Evolutionary conservation across 2,797 vertebrate species (phyloP), one percentile per base, ranked within the genome.

Genomic region (Ficedula albicollis): DNA sequence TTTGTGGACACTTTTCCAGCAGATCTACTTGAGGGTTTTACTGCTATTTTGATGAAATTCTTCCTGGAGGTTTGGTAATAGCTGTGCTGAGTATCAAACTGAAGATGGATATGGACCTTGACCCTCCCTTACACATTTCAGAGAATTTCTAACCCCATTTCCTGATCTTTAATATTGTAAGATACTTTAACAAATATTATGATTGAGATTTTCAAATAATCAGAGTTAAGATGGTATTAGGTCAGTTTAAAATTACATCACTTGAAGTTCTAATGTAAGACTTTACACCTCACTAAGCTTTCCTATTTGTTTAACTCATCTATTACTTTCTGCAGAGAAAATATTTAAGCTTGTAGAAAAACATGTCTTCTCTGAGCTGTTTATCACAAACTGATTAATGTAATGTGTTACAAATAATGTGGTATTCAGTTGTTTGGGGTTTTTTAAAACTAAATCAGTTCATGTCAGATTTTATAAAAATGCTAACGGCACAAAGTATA

Each of bases 361-460:
- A 30, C 36, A 38, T 78, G 87, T 85, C 55, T 88, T 93, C 81
- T 95, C 77, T 94, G 90, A 79, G 55, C 68, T 84, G 52, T 93
- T 95, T 95, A 38, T 80, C 87, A 81, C 76, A 60, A 93, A 69
- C 70, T 91, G 92, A 96, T 85, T 93, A 95, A 93, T 89, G 74
- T 87, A 95, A 96, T 81, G 41, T 87, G 87, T 95, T 96, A 85
- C 48, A 93, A 95, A 95, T 67, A 79, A 60, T 44, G 84, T 84
- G 48, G 80, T 68, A 84, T 81, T 87, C 38, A 73, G 81, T 46
- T 10, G 66, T 90, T 46, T 92, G 74, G 56, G 21, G 0, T 51
- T 90, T 51, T 95, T 93, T 63, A 6, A n/a, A 32, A 79, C 52
- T 59, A 29, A 84, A 80, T 78, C 73, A 89, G 63, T 56, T 92